phyloP scores from a whole-genome alignment of 2,797 vertebrate species.

The Oryzias dopingdopingensis region DNA sequence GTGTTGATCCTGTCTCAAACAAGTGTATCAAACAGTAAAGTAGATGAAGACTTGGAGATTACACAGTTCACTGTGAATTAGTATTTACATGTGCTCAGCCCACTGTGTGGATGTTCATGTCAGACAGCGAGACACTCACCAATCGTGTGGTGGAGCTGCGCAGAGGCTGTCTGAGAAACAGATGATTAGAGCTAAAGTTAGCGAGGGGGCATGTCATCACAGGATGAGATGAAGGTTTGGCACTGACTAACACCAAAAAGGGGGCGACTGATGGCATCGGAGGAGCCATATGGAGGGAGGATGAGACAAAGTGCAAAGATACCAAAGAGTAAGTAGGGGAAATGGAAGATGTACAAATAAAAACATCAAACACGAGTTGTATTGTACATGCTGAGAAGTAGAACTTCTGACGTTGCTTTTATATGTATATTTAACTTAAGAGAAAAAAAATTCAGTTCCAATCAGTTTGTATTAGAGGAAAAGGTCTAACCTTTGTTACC shows the following conservation, averaged over 20 bases:
- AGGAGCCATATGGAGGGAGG: conserved; percentile 51
- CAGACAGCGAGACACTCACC: conserved; percentile 38
- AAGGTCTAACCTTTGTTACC: too few relatives aligned
- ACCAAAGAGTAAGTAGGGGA: conserved; percentile 8
- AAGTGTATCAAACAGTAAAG: background rate
- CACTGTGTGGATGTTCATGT: conserved; percentile 22
- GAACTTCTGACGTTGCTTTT: background rate
- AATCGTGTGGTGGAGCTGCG: conserved; percentile 52
- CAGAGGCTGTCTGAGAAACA: conserved; percentile 69
- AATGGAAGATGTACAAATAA: conserved; percentile 23
- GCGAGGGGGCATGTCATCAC: conserved; percentile 40
- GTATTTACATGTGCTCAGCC: conserved; percentile 4
- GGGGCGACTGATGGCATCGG: conserved; percentile 39
- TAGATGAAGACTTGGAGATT: too few relatives aligned
- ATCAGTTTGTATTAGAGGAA: too few relatives aligned
- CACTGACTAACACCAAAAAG: conserved; percentile 47
- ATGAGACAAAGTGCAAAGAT: conserved; percentile 31
- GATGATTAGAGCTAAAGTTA: conserved; percentile 68
- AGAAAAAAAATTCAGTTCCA: background rate
- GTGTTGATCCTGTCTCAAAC: too few relatives aligned
- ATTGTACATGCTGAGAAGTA: too few relatives aligned
- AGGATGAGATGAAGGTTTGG: conserved; percentile 31
- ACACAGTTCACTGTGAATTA: conserved; percentile 2
- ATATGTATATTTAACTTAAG: background rate
- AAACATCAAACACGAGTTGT: background rate